Conservation (phyloP, 2,113 vertebrate species). For the Nansenia antarctica region DNA sequence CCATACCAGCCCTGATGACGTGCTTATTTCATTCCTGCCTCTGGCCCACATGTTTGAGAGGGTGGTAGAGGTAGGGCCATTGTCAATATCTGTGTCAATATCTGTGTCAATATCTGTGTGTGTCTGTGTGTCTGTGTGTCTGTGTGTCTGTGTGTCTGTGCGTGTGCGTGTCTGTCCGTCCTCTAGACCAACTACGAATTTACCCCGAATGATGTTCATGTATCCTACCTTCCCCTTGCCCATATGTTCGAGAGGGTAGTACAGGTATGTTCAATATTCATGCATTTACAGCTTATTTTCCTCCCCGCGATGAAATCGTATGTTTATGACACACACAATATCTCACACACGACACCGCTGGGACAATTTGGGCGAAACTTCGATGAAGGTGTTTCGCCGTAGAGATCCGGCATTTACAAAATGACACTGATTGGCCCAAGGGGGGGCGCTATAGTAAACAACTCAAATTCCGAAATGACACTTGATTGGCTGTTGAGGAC, state of each 20-base stretch:
- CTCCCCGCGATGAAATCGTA: too few species aligned
- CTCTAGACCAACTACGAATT: constrained; percentile 60
- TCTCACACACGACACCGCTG: too few species aligned
- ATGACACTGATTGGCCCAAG: too few species aligned
- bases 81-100: constrained; percentile 66
- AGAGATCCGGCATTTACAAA: background rate
- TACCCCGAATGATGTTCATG: constrained; percentile 57
- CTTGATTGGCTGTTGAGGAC: too few species aligned
- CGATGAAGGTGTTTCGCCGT: background rate
- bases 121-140: background rate
- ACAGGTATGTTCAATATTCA: constrained; percentile 66
- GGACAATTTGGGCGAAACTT: too few species aligned
- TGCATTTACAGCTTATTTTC: background rate
- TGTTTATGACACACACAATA: too few species aligned
- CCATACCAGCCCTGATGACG: constrained; percentile 74
- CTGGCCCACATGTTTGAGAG: constrained; percentile 98
- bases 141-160: background rate
- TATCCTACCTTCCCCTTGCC: constrained; percentile 80
- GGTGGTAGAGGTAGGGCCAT: constrained; percentile 94
- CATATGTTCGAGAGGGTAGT: constrained; percentile 79
- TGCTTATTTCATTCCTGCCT: constrained; percentile 92
- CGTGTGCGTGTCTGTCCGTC: background rate
- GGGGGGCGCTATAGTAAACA: too few species aligned
- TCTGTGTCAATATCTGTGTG: too few species aligned
- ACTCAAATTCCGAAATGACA: too few species aligned